Base-by-base conservation (phyloP, 2,888 invertebrate species). In the Drosophila colorata region DNA sequence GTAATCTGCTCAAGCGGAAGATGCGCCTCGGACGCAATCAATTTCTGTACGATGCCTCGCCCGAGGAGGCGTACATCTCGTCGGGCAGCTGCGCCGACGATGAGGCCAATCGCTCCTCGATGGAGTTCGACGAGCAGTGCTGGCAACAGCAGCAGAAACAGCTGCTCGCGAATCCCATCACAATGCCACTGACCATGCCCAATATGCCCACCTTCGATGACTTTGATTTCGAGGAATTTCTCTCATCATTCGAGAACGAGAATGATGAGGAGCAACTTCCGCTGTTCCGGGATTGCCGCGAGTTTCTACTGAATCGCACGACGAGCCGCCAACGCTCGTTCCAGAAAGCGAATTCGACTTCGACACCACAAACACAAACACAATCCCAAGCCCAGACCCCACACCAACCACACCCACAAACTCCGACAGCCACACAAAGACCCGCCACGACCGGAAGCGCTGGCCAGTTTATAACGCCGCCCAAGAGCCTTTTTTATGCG, bases 241-340 rank as follows among this genome's bases (percentile, higher is more conserved):
- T 95, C 92, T 94, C 94, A 78, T 94, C 95, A 71, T 95, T 95
- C 88, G 95, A 95, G 73, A 90, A 92, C 60, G 95, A 95, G 65
- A 87, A 87, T 80, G 94, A 95, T 87, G 93, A 90, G 51, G 91
- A 91, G 73, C 92, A 90, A 87, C 93, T 91, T 89, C 93, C 93
- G 5, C 90, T 93, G 63, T 91, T 94, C 67, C 93, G 92, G 80
- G 92, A 92, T 80, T 92, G 92, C 72, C 91, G 92, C 74, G 91
- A 92, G 74, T 91, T 92, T 78, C 79, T 92, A 38, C 72, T 90
- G 87, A 91, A 90, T 89, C 91, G 91, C 75, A 80, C 91, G 59
- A 82, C 91, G 72, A 91, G 86, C 75, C 85, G 89, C 40, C 89
- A 89, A 69, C 89, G 91, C 67, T 91, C 90, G 81, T 88, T 80